These are phyloP conservation scores for Falco berigora DNA, from an alignment of 2,797 vertebrate genomes.

Conservation along the genomic window DNA sequence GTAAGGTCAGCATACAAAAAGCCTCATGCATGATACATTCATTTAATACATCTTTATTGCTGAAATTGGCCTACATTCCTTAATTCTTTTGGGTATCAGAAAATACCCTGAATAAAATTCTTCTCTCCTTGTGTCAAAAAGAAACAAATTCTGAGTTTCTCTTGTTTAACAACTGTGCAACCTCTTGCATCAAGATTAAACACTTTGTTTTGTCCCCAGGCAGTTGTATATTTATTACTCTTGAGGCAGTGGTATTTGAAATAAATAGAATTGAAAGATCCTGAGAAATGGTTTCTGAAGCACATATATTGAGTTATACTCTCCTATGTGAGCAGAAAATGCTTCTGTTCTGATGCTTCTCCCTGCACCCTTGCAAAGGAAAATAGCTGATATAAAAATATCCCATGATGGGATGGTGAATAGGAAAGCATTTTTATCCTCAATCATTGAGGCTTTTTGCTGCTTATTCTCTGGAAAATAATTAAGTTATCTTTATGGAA, in stretches of 20 bases:
- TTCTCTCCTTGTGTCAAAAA: constrained; percentile 37
- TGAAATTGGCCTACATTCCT: constrained; percentile 31
- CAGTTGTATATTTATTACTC: constrained; percentile 70
- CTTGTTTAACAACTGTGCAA: constrained; percentile 69
- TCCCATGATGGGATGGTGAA: neutral
- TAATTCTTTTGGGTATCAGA: constrained; percentile 40
- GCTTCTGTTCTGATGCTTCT: constrained; percentile 11
- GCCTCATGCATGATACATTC: neutral
- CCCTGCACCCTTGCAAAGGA: neutral
- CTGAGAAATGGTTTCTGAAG: constrained; percentile 68
- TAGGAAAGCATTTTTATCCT: constrained; percentile 2
- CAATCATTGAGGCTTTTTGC: neutral
- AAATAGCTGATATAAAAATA: neutral
- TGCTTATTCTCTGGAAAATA: constrained; percentile 37
- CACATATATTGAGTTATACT: constrained; percentile 53
- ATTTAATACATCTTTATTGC: constrained; percentile 16
- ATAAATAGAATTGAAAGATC: constrained; percentile 69
- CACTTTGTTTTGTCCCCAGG: constrained; percentile 67
- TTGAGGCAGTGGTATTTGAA: constrained; percentile 65
- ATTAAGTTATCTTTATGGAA: constrained; percentile 28
- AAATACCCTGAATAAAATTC: constrained; percentile 52
- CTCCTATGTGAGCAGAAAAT: constrained; percentile 51
- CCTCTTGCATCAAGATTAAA: constrained; percentile 72
- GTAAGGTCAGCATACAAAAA: constrained; percentile 14
- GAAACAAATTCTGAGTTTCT: constrained; percentile 41